These are phyloP conservation scores for Hypselothyrea guttata DNA, from an alignment of 2,888 invertebrate genomes.

Conservation along the genomic window DNA sequence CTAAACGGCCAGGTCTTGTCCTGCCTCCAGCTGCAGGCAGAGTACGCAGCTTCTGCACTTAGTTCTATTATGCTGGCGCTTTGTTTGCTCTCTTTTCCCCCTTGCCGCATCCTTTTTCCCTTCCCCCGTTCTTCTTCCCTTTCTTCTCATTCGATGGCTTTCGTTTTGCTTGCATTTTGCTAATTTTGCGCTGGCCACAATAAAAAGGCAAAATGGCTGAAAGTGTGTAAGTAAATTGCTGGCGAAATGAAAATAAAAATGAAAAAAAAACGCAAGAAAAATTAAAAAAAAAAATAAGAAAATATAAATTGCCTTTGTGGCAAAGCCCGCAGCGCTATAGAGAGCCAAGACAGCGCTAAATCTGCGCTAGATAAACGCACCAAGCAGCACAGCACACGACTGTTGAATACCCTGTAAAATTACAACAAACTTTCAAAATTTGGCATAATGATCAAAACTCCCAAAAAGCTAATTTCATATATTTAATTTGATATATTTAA, in stretches of 20 bases:
- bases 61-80: constrained; percentile 59
- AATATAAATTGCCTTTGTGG: constrained; percentile 64
- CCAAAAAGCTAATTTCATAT: too few species aligned
- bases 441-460: too few species aligned
- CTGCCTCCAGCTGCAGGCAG: constrained; percentile 7
- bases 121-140: constrained; percentile 4
- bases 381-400: neutral
- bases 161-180: constrained; percentile 40
- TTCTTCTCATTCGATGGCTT: too few species aligned
- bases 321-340: constrained; percentile 9
- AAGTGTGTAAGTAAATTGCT: neutral
- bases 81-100: constrained; percentile 49
- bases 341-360: constrained; percentile 21
- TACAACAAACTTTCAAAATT: neutral
- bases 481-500: too few species aligned
- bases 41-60: constrained; percentile 56
- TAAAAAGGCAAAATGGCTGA: constrained; percentile 40
- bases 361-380: constrained; percentile 7
- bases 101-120: constrained; percentile 5
- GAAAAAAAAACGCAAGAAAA: constrained; percentile 32
- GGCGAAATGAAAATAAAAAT: constrained; percentile 41
- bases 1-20: neutral
- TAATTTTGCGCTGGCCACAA: constrained; percentile 63
- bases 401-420: neutral
- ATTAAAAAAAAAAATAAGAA: constrained; percentile 43